Evolutionary conservation across 2,888 invertebrate species (phyloP), one percentile per base, ranked within the genome.

Genomic region (Ellobium chinense): DNA sequence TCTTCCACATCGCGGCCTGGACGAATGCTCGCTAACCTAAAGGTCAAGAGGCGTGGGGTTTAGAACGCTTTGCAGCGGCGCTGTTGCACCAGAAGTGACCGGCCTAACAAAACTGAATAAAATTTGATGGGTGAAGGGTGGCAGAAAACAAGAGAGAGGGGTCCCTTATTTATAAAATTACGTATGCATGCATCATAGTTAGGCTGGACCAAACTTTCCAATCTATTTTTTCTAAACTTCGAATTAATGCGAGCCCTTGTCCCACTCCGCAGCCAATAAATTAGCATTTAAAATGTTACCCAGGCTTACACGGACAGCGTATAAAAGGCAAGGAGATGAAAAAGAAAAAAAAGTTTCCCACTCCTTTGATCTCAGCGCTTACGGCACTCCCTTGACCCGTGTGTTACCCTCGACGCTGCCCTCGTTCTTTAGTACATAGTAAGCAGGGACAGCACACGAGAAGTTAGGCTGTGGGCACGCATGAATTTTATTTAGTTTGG

Each of bases 31-130:
- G 75, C 73, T 78, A 69, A 66, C 78, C 78, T 39, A 79, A 82
- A 85, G 87, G 87, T 87, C 88, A 87, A 87, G 85, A 83, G 86
- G 84, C 83, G 76, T 66, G 66, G 74, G 66, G 36, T 65, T 39
- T 62, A 9, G 24, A 76, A 31, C 54, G 29, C 54, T 46, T 34
- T 21, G 36, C 65, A 54, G 74, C 76, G 3, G 66, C 76, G 56
- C 34, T 24, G 58, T 46, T 46, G 54, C 75, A 31, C 31, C 34
- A 56, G 31, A 76, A 24, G 34, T 37, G 72, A 34, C 60, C 72
- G 72, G 36, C 37, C 72, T 18, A 24, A 56, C 58, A 72, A 72
- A 70, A 27, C 56, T 70, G 56, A 70, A 56, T 56, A 70, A 31
- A 34, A 56, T 29, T 68, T n/a, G n/a, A n/a, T n/a, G n/a, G n/a